phyloP scores from a whole-genome alignment of 2,797 vertebrate genomes.

The Eupleurogrammus muticus region DNA sequence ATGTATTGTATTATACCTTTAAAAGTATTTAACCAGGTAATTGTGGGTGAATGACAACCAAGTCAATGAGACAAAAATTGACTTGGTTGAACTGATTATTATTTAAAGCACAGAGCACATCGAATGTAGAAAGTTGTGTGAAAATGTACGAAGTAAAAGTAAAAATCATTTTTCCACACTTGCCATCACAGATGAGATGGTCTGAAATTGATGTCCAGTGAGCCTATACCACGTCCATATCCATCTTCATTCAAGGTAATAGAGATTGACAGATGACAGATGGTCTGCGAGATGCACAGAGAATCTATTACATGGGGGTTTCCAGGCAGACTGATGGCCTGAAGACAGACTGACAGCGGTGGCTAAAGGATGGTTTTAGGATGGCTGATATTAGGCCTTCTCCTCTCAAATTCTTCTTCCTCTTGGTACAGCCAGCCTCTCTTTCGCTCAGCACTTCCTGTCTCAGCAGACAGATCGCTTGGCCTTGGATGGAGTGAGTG shows the following conservation, averaged over 20 bases:
- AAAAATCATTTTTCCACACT: too few species aligned
- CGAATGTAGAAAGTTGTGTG: too few species aligned
- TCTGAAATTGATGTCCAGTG: constrained; percentile 60
- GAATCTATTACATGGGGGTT: constrained; percentile 32
- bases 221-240: constrained; percentile 49
- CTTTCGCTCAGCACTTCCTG: constrained; percentile 34
- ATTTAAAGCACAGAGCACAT: too few species aligned
- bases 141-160: too few species aligned
- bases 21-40: too few species aligned
- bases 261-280: constrained; percentile 55
- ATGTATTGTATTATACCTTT: too few species aligned
- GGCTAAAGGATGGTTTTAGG: constrained; percentile 36
- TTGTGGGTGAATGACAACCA: too few species aligned
- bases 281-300: constrained; percentile 21
- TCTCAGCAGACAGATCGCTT: constrained; percentile 57
- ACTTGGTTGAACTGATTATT: too few species aligned
- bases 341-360: constrained; percentile 25
- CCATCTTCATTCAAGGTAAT: constrained; percentile 74
- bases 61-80: too few species aligned
- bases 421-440: constrained; percentile 25
- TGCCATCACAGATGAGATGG: constrained; percentile 46
- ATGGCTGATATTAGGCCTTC: constrained; percentile 43
- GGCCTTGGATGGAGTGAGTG: constrained; percentile 68
- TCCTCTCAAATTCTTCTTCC: constrained; percentile 30
- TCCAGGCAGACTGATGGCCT: constrained; percentile 32